Conservation (phyloP, 2,888 invertebrate genomes). For the Tanypteryx hageni region DNA sequence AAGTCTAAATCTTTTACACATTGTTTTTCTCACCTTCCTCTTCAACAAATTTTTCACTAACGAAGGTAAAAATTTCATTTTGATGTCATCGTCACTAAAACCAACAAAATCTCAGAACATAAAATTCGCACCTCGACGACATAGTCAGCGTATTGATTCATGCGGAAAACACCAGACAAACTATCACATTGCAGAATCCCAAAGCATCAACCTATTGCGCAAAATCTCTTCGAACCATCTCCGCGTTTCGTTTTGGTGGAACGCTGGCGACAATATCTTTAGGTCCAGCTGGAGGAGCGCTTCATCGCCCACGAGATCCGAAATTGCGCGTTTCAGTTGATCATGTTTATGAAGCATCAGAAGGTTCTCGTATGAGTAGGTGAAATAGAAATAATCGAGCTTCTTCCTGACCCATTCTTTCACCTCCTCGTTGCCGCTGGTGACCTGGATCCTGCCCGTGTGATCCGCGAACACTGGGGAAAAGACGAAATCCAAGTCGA, state of each 20-base stretch:
- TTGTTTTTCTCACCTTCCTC: background rate
- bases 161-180: background rate
- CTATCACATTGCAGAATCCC: constrained; percentile 1
- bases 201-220: background rate
- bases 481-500: background rate
- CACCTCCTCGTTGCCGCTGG: background rate
- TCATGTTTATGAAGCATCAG: background rate
- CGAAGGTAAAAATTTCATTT: background rate
- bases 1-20: background rate
- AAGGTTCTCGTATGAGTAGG: background rate
- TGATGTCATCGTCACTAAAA: background rate
- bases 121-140: background rate
- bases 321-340: background rate
- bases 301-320: background rate
- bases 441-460: background rate
- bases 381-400: background rate
- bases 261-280: background rate
- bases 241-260: background rate
- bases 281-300: background rate
- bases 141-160: background rate
- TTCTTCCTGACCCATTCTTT: background rate
- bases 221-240: constrained; percentile 9
- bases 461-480: constrained; percentile 17
- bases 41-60: background rate
- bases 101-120: background rate